Base-by-base conservation (phyloP, 2,888 invertebrate genomes). In the Agrotis segetum region DNA sequence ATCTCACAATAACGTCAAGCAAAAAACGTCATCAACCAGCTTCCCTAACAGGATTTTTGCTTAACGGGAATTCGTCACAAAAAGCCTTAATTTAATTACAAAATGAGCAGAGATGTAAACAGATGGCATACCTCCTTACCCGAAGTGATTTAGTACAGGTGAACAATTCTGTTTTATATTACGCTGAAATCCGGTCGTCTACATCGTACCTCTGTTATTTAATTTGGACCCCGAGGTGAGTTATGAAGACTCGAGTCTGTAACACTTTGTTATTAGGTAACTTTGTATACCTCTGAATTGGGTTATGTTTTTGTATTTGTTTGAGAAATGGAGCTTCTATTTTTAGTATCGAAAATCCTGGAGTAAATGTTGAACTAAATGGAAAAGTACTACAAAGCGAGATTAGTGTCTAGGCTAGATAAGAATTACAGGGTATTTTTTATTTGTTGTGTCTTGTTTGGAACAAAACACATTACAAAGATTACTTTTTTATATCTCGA, bases 111-210 rank as follows among this genome's bases (percentile, higher is more conserved):
- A 74, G 85, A 88, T 82, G 86, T 85, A 83, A 90, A 88, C 93
- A 93, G 91, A 91, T 93, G 93, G 92, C 79, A 73, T 73, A 67
- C 78, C 82, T 78, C 79, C 81, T 86, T 86, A 87, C 84, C 74
- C 77, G 85, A 84, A 83, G 88, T 91, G 93, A 95, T 95, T 95
- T 94, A 93, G 90, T 88, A 91, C 93, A 94, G 91, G 92, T 93
- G 92, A 93, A 91, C 91, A 91, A 91, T 90, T 90, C 86, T 88
- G 92, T 90, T 88, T 93, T 91, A 90, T 88, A 89, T 94, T 94
- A 92, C 92, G 84, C 84, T 87, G 87, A 91, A 92, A 92, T 93
- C 92, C 91, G 91, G 91, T 89, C 83, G 81, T 75, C 77, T 85
- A 86, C 83, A 85, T 87, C 79, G 59, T 70, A 61, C 77, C 59